Conservation (phyloP, 2,113 vertebrate species). For the Lepidiolamprologus cunningtoni region DNA sequence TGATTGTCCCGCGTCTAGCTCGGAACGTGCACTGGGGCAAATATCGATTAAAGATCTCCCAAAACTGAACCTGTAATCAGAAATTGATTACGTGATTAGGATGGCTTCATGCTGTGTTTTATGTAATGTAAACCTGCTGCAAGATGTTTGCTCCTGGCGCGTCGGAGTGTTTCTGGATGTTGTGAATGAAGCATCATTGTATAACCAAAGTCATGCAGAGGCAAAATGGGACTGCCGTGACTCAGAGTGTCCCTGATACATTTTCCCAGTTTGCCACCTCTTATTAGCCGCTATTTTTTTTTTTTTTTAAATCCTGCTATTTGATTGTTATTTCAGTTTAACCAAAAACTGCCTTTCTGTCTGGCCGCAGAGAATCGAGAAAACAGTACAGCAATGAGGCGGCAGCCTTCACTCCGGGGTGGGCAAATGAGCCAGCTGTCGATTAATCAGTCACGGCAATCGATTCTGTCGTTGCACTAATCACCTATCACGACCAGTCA, state of each 20-base stretch:
- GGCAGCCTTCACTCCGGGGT: neutral
- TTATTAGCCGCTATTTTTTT: neutral
- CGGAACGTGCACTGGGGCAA: neutral
- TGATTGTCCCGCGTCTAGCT: slow-evolving; percentile 27
- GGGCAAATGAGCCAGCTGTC: neutral
- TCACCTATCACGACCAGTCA: slow-evolving; percentile 30
- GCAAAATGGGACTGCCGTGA: slow-evolving; percentile 3
- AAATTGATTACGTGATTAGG: neutral
- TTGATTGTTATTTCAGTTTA: neutral
- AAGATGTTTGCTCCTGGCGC: neutral
- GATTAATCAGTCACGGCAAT: slow-evolving; percentile 37
- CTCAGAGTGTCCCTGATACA: neutral
- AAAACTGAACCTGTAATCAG: neutral
- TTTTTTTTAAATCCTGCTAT: neutral
- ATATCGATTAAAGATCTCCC: neutral
- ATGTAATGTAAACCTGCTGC: neutral
- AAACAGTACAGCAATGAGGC: neutral
- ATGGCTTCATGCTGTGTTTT: neutral
- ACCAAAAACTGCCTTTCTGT: neutral
- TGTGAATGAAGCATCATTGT: slow-evolving; percentile 55
- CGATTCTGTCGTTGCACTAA: slow-evolving; percentile 14
- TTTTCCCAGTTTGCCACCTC: neutral
- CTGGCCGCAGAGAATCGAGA: slow-evolving; percentile 9
- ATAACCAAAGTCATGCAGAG: slow-evolving; percentile 48
- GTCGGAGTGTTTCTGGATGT: neutral